Conservation (phyloP, 2,113 vertebrate species). For the Tragulus kanchil region DNA sequence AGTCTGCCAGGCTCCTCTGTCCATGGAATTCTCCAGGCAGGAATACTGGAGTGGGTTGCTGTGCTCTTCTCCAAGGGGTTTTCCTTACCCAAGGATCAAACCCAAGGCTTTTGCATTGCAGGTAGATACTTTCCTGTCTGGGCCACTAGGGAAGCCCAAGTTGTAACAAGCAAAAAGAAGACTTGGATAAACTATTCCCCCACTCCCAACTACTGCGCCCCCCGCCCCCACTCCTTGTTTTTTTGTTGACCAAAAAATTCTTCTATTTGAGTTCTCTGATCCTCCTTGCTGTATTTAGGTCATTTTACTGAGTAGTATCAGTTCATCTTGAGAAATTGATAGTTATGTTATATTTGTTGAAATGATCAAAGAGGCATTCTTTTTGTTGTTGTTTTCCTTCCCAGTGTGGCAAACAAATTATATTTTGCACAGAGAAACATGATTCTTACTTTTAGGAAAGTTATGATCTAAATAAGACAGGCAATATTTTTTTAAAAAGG, state of each 20-base stretch:
- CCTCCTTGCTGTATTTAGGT: constrained; percentile 85
- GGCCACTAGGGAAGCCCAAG: not conserved
- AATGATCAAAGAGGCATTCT: constrained; percentile 45
- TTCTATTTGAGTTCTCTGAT: constrained; percentile 85
- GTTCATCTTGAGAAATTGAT: constrained; percentile 85
- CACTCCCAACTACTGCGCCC: not conserved
- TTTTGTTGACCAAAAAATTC: constrained; percentile 82
- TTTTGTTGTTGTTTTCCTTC: not conserved
- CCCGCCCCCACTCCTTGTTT: not conserved
- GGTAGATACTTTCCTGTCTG: no score
- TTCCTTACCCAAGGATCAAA: no score
- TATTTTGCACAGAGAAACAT: constrained; percentile 15
- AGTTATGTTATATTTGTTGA: constrained; percentile 77
- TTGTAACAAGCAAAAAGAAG: constrained; percentile 79
- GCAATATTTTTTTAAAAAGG: not conserved
- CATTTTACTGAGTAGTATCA: constrained; percentile 81
- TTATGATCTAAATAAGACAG: not conserved
- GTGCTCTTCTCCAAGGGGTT: no score
- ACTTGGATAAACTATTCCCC: constrained; percentile 78
- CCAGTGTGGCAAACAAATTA: not conserved
- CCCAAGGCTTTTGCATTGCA: no score
- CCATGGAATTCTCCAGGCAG: no score
- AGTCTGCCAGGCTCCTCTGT: no score
- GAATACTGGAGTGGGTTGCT: no score
- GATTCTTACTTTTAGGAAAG: constrained; percentile 55